phyloP scores from a whole-genome alignment of 2,797 vertebrate species.

The Platyrinchus mystaceus region DNA sequence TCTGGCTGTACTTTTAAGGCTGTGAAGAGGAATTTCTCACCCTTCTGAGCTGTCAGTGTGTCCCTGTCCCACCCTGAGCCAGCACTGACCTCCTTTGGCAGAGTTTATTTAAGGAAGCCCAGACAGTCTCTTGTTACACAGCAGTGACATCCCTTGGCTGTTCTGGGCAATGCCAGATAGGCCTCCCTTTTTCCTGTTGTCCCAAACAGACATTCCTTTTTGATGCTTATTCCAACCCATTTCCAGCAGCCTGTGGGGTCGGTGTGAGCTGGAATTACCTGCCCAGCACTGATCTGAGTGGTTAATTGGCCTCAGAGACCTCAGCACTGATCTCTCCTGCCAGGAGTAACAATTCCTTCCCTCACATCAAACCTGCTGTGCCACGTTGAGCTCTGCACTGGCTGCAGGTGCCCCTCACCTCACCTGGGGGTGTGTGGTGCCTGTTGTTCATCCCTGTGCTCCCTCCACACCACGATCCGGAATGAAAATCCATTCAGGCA shows the following conservation, averaged over 20 bases:
- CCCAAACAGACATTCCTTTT: not conserved
- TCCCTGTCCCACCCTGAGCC: not conserved
- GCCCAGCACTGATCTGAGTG: not conserved
- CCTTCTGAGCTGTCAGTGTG: not conserved
- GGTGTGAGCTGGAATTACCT: accelerated
- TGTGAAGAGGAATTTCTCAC: not conserved
- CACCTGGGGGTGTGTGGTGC: not conserved
- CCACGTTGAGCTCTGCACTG: accelerated
- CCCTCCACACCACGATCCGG: not conserved
- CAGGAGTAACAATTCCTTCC: not conserved
- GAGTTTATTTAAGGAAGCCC: not conserved
- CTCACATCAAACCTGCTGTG: accelerated
- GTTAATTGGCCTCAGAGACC: not conserved
- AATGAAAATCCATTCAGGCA: not conserved
- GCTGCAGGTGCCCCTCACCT: not conserved
- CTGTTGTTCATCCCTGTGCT: too few relatives aligned
- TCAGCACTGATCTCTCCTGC: not conserved
- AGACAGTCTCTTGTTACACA: not conserved
- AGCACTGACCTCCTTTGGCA: not conserved
- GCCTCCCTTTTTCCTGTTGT: not conserved
- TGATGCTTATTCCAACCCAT: not conserved
- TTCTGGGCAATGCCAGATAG: not conserved
- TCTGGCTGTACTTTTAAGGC: not conserved
- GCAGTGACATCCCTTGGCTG: constrained; percentile 63
- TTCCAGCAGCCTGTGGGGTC: not conserved